A percentile compares a stretch with the other conserved stretches of the same genome.
Evolutionary conservation across 1,140 invertebrate species (phyloP).

Genomic region (Bathynomus jamesi): DNA sequence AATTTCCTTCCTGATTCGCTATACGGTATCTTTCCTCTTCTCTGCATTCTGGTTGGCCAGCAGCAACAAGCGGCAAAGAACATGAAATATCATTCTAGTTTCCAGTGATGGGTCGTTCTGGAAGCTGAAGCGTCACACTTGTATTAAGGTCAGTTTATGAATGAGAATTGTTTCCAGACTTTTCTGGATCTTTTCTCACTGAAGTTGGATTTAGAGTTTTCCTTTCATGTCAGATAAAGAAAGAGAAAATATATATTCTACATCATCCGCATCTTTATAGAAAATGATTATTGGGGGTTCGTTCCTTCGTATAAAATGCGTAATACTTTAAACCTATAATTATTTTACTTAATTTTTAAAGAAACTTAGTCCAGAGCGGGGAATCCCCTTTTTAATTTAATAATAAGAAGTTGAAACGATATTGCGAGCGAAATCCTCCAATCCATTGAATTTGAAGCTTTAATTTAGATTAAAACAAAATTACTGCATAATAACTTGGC

Average conservation of each 20-base stretch:
- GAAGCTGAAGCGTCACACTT: neutral
- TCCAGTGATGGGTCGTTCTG: neutral
- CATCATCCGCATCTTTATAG: neutral
- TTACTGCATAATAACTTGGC: neutral
- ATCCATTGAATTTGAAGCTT: neutral
- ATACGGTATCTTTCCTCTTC: neutral
- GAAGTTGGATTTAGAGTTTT: neutral
- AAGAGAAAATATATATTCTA: neutral
- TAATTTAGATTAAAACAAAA: neutral
- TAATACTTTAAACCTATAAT: conserved; percentile 1
- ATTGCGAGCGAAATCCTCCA: neutral
- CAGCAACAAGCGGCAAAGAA: neutral
- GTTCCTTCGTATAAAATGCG: neutral
- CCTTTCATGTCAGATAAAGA: neutral
- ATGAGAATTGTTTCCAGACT: neutral
- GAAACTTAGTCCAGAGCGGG: neutral
- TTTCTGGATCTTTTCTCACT: neutral
- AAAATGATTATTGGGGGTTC: neutral
- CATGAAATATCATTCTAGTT: neutral
- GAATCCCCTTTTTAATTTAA: neutral
- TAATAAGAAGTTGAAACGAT: neutral
- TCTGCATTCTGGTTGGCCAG: neutral
- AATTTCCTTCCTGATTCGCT: conserved; percentile 1
- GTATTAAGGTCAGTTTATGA: conserved; percentile 1
- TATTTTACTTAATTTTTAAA: neutral